Evolutionary conservation across 1,140 invertebrate species (phyloP), one percentile per base, ranked within the genome.

Genomic region (Drosophila ironensis): DNA sequence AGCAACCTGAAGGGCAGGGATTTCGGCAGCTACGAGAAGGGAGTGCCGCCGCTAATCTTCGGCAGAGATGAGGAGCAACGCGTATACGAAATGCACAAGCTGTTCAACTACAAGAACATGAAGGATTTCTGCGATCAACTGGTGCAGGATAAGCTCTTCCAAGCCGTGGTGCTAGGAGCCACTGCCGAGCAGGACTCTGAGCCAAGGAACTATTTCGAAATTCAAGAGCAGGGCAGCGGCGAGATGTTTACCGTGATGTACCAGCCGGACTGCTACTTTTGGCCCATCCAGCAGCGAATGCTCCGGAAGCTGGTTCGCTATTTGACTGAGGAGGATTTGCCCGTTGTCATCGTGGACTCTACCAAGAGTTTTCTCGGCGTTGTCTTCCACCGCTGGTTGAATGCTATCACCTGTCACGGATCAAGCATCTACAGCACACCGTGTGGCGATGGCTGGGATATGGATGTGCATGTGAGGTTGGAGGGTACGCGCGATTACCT

Each of bases 91-190:
- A 77, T 77, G 67, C 61, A 77, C 27, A 77, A 68, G 61, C 19
- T 80, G 4, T 52, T 73, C 9, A 69, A 3, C 30, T 33, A 69
- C 12, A 80, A 56, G 16, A 57, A 78, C 27, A 4, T 77, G 1
- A 72, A 20, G 11, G 47, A 78, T 14, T 77, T 77, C 22, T 72
- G 68, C 11, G 74, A 77, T 6, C 54, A 50, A 9, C 19, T 78
- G 22, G 4, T 61, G 12, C 14, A 30, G 9, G 14, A 50, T 0
- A 47, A 78, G 42, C 38, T 78, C 24, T 80, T 48, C 16, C 61
- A 45, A 4, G 69, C 68, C 0, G 27, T 69, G 2, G 5, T 73
- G 2, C 9, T 78, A 7, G 28, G 44, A 1, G 17, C 38, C 5
- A 20, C 17, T 2, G 1, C 27, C 3, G 25, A 52, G 4, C 8